phyloP scores from a whole-genome alignment of 2,888 invertebrate species.

The Glyphotaelius pellucidus region DNA sequence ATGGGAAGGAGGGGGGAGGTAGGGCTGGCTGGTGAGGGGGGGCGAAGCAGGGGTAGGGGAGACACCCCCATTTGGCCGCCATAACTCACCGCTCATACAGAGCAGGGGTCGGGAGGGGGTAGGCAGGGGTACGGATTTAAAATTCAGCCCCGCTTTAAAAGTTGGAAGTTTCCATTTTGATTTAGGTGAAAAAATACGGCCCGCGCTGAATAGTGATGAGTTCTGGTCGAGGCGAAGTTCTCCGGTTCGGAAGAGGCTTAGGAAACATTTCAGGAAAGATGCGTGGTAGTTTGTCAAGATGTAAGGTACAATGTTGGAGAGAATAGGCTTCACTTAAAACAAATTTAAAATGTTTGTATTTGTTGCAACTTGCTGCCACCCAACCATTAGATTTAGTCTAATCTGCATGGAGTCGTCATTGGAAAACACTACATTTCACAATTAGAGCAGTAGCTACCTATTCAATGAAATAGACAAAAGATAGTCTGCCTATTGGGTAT shows the following conservation, averaged over 20 bases:
- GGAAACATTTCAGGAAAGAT: not conserved
- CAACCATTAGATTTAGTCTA: no score
- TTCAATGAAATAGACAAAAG: no score
- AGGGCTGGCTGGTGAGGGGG: conserved; percentile 29
- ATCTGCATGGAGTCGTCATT: no score
- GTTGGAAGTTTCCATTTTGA: conserved; percentile 44
- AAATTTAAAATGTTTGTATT: no score
- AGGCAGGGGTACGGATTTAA: conserved; percentile 63
- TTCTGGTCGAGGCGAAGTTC: not conserved
- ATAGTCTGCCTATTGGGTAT: no score
- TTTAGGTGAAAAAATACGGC: conserved; percentile 40
- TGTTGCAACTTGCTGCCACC: no score
- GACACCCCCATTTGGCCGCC: conserved; percentile 68
- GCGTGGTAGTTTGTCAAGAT: not conserved
- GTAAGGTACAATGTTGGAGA: not conserved
- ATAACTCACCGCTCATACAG: conserved; percentile 66
- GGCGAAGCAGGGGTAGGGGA: conserved; percentile 40
- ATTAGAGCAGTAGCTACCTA: no score
- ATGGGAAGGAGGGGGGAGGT: conserved; percentile 43
- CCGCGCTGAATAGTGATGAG: conserved; percentile 33
- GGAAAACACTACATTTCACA: no score
- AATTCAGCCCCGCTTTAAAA: conserved; percentile 58
- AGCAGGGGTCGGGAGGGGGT: conserved; percentile 54
- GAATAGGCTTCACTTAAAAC: not conserved
- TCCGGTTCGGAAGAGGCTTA: not conserved